A percentile compares a stretch with the other conserved stretches of the same genome.
These are phyloP conservation scores for Herpailurus yagouaroundi DNA, from an alignment of 2,113 vertebrate genomes.

Conservation along the genomic window DNA sequence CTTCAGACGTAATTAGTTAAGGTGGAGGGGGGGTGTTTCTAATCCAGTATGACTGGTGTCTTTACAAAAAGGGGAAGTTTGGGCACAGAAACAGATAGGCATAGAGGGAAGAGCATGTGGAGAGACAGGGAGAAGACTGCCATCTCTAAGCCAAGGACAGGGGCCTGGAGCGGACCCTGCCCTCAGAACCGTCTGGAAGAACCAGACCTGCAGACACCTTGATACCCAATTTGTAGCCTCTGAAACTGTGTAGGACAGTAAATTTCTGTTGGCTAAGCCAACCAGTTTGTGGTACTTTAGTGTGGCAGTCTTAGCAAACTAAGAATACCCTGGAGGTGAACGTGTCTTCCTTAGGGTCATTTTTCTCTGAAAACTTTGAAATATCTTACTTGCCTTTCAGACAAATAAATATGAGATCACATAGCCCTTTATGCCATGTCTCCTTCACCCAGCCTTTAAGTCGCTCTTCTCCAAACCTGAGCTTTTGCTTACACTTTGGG, in stretches of 20 bases:
- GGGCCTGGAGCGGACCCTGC: neutral
- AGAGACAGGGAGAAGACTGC: neutral
- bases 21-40: neutral
- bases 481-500: neutral
- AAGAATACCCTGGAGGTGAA: neutral
- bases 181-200: neutral
- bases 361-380: neutral
- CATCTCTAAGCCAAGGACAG: neutral
- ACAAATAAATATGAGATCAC: neutral
- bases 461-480: neutral
- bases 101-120: neutral
- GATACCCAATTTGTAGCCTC: neutral
- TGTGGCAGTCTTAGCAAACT: neutral
- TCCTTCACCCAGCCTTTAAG: neutral
- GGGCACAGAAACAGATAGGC: neutral
- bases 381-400: neutral
- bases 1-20: neutral
- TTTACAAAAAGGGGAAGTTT: neutral
- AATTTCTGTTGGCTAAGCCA: neutral
- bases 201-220: neutral
- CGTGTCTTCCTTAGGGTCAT: neutral
- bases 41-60: neutral
- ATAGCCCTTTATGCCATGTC: no score
- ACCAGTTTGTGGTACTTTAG: neutral
- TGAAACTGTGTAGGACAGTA: neutral